Evolutionary conservation across 1,140 invertebrate genomes (phyloP).

Genomic region (Zaprionus davidi): DNA sequence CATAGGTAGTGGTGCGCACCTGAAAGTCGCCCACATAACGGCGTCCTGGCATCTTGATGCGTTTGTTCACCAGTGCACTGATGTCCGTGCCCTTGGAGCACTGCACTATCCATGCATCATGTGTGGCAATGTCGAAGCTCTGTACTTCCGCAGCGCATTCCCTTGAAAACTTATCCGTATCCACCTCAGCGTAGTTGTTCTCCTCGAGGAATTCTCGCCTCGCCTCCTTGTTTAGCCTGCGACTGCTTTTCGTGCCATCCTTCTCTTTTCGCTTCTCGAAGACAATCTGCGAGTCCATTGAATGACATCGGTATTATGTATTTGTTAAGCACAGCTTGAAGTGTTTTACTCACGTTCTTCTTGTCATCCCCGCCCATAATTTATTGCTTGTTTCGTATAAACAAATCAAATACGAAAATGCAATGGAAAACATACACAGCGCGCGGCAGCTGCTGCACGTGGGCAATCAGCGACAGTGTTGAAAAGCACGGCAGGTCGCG

Average conservation of each 20-base stretch:
- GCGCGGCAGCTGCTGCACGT: constrained; percentile 40
- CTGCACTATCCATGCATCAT: constrained; percentile 68
- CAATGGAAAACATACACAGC: background rate
- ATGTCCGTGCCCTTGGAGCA: constrained; percentile 53
- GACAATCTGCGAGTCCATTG: background rate
- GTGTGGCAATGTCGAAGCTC: constrained; percentile 35
- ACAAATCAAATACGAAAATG: background rate
- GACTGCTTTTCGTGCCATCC: background rate
- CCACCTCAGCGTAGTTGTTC: constrained; percentile 7
- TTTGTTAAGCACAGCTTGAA: background rate
- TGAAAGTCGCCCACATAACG: constrained; percentile 47
- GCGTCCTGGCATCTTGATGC: constrained; percentile 61
- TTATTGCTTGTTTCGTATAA: background rate
- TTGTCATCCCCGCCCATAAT: constrained; percentile 22
- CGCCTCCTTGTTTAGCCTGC: background rate
- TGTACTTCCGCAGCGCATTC: constrained; percentile 25
- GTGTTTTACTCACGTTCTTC: background rate
- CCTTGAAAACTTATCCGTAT: background rate
- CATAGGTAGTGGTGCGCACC: constrained; percentile 39
- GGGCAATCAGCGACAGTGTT: constrained; percentile 25
- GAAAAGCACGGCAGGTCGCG: background rate
- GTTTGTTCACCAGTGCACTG: constrained; percentile 24
- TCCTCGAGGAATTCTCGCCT: constrained; percentile 41
- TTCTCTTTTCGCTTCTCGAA: background rate
- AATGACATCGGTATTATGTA: background rate